Conservation (phyloP, 1,140 invertebrate species). For the Drosophila bipectinata region DNA sequence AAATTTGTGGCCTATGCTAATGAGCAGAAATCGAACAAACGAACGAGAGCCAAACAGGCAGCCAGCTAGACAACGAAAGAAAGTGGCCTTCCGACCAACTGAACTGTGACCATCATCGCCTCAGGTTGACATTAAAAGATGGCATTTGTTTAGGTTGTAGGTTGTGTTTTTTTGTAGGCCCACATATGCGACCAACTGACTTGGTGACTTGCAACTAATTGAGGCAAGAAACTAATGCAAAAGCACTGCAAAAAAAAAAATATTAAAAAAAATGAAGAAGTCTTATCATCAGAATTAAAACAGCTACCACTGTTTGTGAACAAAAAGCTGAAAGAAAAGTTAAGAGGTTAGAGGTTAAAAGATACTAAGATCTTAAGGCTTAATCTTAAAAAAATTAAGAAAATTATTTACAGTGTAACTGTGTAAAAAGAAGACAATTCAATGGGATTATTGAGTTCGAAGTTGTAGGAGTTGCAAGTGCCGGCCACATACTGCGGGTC, state of each 20-base stretch:
- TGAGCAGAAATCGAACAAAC: conserved; percentile 58
- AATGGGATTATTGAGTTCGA: conserved; percentile 18
- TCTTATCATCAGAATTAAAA: no score
- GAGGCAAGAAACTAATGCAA: neutral
- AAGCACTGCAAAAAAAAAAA: neutral
- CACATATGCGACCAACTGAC: conserved; percentile 21
- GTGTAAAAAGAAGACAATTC: conserved; percentile 6
- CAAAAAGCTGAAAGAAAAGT: no score
- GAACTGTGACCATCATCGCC: conserved; percentile 5
- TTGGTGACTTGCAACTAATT: conserved; percentile 21
- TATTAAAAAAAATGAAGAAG: no score
- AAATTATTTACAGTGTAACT: neutral
- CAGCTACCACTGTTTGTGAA: no score
- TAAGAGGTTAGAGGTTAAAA: no score
- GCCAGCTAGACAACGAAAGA: neutral
- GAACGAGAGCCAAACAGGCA: neutral
- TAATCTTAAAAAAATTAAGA: neutral
- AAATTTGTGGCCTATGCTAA: conserved; percentile 73
- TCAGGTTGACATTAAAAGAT: neutral
- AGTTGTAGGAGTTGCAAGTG: conserved; percentile 6
- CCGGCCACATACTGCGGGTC: conserved; percentile 55
- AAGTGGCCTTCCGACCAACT: neutral
- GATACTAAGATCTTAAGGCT: no score
- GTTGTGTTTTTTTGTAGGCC: neutral
- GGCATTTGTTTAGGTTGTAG: neutral